Evolutionary conservation across 2,797 vertebrate species (phyloP), one percentile per base, ranked within the genome.

Genomic region (Avahi laniger): DNA sequence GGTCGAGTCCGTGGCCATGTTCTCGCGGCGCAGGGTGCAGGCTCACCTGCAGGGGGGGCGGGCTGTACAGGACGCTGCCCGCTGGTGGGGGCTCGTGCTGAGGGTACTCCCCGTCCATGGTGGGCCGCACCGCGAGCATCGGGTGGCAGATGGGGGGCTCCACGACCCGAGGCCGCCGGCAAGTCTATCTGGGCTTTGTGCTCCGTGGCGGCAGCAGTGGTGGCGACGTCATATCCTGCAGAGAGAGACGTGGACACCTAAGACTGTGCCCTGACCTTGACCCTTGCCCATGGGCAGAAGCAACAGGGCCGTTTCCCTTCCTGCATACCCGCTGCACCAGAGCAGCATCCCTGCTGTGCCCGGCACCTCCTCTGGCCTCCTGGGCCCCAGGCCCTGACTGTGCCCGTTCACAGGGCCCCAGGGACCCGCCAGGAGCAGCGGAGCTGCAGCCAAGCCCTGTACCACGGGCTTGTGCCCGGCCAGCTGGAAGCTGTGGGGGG

Each of bases 51-150:
- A 98, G 93, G 7, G 97, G 30, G 0, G 98, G 91, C 20, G 98
- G 69, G 88, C 98, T 50, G 20, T 91, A 98, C n/a, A 98, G 81
- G 10, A 95, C 26, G 2, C 79, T 93, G 18, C 98, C 98, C 3
- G 97, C 79, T 8, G 98, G 98, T 15, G 98, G 99, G 97, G 98
- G 98, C 81, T 98, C 97, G 0, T 84, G 98, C 41, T 97, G 97
- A 0, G 98, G 98, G 82, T 96, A 98, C 97, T 99, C 99, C 99
- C 99, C 98, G 67, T 99, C 99, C 99, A 99, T 99, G 99, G 99
- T 97, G 93, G 99, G 98, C 89, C 97, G 98, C 98, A 99, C 98
- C 97, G 99, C 99, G 98, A 99, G 99, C 99, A 99, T 99, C 98
- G 98, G 99, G 98, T 72, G 72, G 73, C 75, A 54, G 84, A 7